Evolutionary conservation across 1,140 invertebrate species (phyloP).

Genomic region (Pogonognathellus flavescens): DNA sequence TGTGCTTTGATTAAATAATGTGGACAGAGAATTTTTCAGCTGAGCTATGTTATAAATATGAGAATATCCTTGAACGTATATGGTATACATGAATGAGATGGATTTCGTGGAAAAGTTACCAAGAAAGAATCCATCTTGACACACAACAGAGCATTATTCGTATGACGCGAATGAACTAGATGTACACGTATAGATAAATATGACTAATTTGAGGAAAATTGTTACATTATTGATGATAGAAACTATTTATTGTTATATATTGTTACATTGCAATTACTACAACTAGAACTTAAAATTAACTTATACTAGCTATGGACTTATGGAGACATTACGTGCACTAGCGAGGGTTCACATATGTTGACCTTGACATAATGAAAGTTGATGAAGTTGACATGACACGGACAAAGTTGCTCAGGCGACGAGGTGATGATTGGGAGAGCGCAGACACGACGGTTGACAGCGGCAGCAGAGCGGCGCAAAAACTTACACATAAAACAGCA

Average conservation of each 20-base stretch:
- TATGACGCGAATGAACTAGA: neutral
- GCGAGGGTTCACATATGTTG: conserved; percentile 1
- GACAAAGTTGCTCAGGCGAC: neutral
- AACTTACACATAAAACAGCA: neutral
- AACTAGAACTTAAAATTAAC: neutral
- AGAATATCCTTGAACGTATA: no score
- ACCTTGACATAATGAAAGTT: conserved; percentile 11
- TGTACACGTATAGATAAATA: conserved; percentile 7
- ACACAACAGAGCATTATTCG: neutral
- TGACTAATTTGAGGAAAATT: conserved; percentile 33
- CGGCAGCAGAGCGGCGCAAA: neutral
- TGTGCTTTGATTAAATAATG: no score
- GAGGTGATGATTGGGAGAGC: neutral
- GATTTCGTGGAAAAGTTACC: no score
- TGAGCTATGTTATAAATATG: no score
- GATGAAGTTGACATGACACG: neutral
- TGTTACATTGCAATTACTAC: conserved; percentile 24
- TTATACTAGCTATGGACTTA: conserved; percentile 29
- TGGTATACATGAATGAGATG: no score
- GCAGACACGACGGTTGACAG: neutral
- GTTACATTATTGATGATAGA: conserved; percentile 40
- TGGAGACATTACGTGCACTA: conserved; percentile 39
- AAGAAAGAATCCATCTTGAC: no score
- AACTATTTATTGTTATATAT: conserved; percentile 46
- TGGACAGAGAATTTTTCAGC: no score